A percentile compares a stretch with the other conserved stretches of the same genome.
These are phyloP conservation scores for Gymnocypris eckloni DNA, from an alignment of 2,797 vertebrate genomes.

Conservation along the genomic window DNA sequence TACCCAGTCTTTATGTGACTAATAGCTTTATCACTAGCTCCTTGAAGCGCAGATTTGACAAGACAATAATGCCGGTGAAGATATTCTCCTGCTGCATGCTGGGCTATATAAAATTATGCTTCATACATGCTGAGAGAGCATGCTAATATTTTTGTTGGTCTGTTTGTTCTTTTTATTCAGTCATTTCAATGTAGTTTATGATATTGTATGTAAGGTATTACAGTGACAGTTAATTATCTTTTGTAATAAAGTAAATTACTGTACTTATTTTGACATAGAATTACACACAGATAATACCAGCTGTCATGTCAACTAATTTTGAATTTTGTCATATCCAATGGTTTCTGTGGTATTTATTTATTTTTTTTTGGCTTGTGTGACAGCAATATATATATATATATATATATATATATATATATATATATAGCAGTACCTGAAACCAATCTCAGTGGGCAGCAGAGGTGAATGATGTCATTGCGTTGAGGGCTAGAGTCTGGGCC, in stretches of 20 bases:
- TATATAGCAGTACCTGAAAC: conserved; percentile 35
- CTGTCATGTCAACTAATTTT: neutral
- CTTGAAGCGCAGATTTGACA: conserved; percentile 48
- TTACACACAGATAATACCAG: neutral
- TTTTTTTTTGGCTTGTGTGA: neutral
- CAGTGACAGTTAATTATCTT: neutral
- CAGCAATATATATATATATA: conserved; percentile 21
- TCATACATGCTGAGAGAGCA: neutral
- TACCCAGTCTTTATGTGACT: conserved; percentile 57
- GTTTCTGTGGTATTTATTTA: neutral
- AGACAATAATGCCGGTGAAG: conserved; percentile 30
- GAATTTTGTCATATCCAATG: neutral
- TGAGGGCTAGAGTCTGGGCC: conserved; percentile 28
- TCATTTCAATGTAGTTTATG: neutral
- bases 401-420: conserved; percentile 33
- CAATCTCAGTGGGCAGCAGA: conserved; percentile 23
- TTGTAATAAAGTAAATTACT: neutral
- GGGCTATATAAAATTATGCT: conserved; percentile 11
- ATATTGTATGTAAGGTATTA: neutral
- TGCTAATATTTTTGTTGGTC: neutral
- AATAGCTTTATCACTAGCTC: conserved; percentile 60
- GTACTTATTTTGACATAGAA: neutral
- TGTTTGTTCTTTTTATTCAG: neutral
- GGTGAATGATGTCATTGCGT: conserved; percentile 56
- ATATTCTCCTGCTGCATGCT: conserved; percentile 36